Conservation (phyloP, 1,140 invertebrate species). For the Cyclina sinensis region DNA sequence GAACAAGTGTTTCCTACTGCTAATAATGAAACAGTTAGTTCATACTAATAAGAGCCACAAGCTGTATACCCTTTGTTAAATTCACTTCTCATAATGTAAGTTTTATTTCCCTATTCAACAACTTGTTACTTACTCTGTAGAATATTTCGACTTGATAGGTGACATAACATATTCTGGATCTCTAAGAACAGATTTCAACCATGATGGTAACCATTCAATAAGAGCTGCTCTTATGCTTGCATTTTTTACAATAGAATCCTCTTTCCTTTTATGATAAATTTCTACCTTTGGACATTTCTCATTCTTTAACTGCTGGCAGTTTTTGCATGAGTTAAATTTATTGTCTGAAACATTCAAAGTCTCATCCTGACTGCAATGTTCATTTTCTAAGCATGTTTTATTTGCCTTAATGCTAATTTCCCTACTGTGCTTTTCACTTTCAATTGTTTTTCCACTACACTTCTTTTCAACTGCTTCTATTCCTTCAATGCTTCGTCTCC, state of each 20-base stretch:
- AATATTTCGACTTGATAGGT: constrained; percentile 3
- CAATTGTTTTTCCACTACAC: background rate
- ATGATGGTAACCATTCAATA: constrained; percentile 32
- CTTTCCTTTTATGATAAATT: constrained; percentile 37
- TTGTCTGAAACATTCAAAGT: background rate
- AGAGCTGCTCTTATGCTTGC: constrained; percentile 19
- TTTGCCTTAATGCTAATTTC: background rate
- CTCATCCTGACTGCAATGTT: background rate
- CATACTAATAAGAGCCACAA: too few relatives aligned
- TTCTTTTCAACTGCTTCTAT: too few relatives aligned
- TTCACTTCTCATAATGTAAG: too few relatives aligned
- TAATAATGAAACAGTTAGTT: too few relatives aligned
- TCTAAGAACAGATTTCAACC: constrained; percentile 58
- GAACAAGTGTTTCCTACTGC: too few relatives aligned
- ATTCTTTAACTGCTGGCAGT: background rate
- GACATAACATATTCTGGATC: constrained; percentile 60
- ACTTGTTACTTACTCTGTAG: constrained; percentile 21
- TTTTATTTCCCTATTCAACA: too few relatives aligned
- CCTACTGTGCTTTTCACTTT: background rate
- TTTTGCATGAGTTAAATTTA: background rate
- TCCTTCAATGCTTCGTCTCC: background rate
- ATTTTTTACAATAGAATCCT: constrained; percentile 46
- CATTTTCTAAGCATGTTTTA: background rate
- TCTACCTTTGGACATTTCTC: background rate
- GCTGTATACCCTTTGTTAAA: too few relatives aligned